Evolutionary conservation across 23 tunicate genomes (phyloP).

Genomic region (Phallusia fumigata): DNA sequence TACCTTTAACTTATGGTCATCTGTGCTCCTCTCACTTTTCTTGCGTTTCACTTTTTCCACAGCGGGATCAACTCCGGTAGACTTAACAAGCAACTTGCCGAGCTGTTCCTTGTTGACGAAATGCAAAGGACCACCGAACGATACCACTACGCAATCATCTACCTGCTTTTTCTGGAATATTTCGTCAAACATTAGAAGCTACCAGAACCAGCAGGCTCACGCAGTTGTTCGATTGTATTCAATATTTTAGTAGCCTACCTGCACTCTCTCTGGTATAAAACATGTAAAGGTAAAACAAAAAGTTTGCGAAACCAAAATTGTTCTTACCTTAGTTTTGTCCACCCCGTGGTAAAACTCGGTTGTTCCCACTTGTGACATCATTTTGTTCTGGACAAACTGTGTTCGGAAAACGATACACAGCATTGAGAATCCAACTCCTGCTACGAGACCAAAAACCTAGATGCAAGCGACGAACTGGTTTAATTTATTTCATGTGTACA

Average conservation of each 20-base stretch:
- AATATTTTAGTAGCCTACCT: neutral
- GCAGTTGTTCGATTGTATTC: neutral
- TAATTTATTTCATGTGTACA: too few species aligned
- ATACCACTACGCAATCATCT: slow-evolving; percentile 8
- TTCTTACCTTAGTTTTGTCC: neutral
- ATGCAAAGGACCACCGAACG: slow-evolving; percentile 67
- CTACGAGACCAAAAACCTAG: slow-evolving; percentile 55
- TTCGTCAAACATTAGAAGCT: neutral
- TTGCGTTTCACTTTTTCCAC: slow-evolving; percentile 1
- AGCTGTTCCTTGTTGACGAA: slow-evolving; percentile 52
- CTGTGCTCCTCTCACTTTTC: neutral
- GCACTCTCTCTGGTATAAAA: neutral
- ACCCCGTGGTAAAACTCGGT: slow-evolving; percentile 40
- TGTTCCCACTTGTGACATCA: slow-evolving; percentile 33
- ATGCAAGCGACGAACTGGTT: neutral
- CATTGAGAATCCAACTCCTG: slow-evolving; percentile 53
- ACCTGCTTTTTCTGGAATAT: neutral
- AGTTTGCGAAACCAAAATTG: neutral
- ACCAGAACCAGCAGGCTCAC: too few species aligned
- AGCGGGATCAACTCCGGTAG: slow-evolving; percentile 40
- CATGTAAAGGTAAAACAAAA: too few species aligned
- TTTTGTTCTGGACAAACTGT: slow-evolving; percentile 30
- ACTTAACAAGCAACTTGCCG: slow-evolving; percentile 14
- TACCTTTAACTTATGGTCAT: neutral
- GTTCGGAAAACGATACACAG: slow-evolving; percentile 62